phyloP scores from a whole-genome alignment of 2,113 vertebrate species.

The Xenus cinereus region DNA sequence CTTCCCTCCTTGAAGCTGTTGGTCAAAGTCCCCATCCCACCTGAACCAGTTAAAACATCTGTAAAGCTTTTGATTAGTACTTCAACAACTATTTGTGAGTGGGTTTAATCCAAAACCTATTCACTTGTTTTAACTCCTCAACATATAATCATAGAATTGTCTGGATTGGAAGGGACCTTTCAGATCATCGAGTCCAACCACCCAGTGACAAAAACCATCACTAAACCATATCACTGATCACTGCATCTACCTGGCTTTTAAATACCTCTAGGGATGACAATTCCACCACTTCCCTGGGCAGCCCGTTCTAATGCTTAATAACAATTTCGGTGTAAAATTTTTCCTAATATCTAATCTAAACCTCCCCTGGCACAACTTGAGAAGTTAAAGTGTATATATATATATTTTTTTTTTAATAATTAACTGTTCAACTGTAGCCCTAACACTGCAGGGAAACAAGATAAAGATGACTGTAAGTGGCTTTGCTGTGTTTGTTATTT shows the following conservation, averaged over 20 bases:
- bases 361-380: neutral
- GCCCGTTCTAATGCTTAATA: neutral
- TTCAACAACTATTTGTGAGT: neutral
- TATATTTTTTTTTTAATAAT: neutral
- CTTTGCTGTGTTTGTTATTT: neutral
- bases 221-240: too few species aligned
- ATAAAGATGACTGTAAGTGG: neutral
- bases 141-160: neutral
- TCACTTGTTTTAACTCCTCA: neutral
- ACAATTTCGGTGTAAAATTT: neutral
- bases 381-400: neutral
- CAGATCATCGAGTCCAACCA: neutral
- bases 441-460: rapidly evolving
- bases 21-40: neutral
- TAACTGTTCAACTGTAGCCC: neutral
- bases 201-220: too few species aligned
- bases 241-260: too few species aligned
- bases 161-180: neutral
- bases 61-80: neutral
- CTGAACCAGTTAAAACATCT: neutral
- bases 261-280: neutral
- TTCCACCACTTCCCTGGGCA: neutral
- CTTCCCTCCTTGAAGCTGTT: neutral
- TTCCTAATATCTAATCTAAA: neutral
- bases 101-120: neutral